Conservation (phyloP, 2,113 vertebrate genomes). For the Grammomys surdaster region DNA sequence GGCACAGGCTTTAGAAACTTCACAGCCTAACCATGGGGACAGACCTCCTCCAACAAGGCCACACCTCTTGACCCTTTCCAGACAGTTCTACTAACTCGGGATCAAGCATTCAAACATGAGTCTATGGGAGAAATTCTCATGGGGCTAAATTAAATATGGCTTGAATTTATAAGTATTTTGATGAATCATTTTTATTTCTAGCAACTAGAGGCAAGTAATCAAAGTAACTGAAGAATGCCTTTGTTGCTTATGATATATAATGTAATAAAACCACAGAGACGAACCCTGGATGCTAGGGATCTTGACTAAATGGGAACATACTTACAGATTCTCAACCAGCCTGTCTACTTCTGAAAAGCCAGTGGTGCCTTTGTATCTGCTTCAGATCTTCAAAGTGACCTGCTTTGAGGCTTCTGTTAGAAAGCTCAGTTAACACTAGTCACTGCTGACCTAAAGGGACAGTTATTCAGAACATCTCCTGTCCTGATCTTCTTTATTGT, state of each 20-base stretch:
- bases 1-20: not conserved
- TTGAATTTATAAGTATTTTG: slow-evolving; percentile 1
- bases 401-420: not conserved
- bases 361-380: not conserved
- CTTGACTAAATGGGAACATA: not conserved
- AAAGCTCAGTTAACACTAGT: not conserved
- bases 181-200: not conserved
- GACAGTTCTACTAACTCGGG: not conserved
- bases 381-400: not conserved
- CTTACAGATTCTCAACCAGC: not conserved
- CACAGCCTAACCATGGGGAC: not conserved
- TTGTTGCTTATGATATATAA: not conserved
- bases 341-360: not conserved
- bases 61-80: not conserved
- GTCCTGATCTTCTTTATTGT: not conserved
- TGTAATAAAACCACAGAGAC: not conserved
- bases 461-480: not conserved
- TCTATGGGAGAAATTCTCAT: not conserved
- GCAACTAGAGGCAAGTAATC: not conserved
- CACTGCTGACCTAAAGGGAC: not conserved
- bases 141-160: not conserved
- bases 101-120: not conserved
- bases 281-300: too few species aligned
- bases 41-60: not conserved
- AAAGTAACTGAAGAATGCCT: not conserved